phyloP scores from a whole-genome alignment of 2,888 invertebrate genomes.

The Diaperis boleti region DNA sequence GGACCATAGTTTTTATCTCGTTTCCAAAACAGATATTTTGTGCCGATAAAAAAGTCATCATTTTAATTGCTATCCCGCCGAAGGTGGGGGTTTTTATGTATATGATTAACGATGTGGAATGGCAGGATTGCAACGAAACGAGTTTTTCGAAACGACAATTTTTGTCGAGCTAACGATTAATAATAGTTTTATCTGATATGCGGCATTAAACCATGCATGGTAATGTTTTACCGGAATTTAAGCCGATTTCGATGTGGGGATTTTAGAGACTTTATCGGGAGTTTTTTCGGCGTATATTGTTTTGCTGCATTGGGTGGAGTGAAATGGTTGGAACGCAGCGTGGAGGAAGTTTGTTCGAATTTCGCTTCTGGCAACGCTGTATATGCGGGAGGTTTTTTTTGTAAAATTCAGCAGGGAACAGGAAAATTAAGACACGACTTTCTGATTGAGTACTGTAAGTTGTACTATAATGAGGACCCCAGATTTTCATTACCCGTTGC shows the following conservation, averaged over 20 bases:
- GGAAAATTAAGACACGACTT: too few species aligned
- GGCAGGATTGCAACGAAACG: slow-evolving; percentile 1
- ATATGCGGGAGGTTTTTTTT: too few species aligned
- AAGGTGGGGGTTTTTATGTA: slow-evolving; percentile 23
- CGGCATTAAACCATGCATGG: background rate
- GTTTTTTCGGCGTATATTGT: background rate
- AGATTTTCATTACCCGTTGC: too few species aligned
- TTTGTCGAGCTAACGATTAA: slow-evolving; percentile 15
- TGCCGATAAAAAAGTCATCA: slow-evolving; percentile 29
- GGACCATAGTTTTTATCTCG: slow-evolving; percentile 29
- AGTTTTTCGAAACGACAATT: slow-evolving; percentile 3
- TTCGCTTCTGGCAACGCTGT: too few species aligned
- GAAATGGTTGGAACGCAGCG: too few species aligned
- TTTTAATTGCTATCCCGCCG: slow-evolving; percentile 23
- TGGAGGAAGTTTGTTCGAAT: too few species aligned
- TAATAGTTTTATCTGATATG: slow-evolving; percentile 16
- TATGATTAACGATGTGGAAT: slow-evolving; percentile 28
- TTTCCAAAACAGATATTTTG: slow-evolving; percentile 33
- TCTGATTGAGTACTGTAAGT: too few species aligned
- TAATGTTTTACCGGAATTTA: background rate
- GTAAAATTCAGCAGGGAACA: too few species aligned
- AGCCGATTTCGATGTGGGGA: background rate
- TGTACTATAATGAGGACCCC: too few species aligned
- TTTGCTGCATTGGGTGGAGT: too few species aligned
- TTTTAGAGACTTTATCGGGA: background rate